phyloP scores from a whole-genome alignment of 2,797 vertebrate genomes.

The Ammospiza maritima region DNA sequence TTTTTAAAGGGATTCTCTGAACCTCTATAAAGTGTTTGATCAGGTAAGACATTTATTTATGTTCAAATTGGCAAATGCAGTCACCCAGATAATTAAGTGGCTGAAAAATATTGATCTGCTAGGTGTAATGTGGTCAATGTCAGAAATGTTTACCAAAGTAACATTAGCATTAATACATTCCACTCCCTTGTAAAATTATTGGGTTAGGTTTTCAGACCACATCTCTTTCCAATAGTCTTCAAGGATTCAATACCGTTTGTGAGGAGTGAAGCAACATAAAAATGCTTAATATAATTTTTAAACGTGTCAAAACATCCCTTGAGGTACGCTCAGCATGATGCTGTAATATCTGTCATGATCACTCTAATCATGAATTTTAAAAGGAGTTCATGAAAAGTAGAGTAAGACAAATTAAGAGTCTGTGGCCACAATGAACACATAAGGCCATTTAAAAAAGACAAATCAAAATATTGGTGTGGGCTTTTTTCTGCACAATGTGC shows the following conservation, averaged over 20 bases:
- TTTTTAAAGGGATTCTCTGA: not conserved
- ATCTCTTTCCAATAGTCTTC: not conserved
- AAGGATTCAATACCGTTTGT: not conserved
- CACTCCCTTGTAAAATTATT: not conserved
- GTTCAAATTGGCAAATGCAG: slow-evolving; percentile 28
- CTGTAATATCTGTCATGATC: not conserved
- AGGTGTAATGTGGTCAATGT: not conserved
- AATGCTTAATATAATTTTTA: not conserved
- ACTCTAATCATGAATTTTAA: not conserved
- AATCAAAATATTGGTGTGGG: not conserved
- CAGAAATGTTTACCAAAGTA: slow-evolving; percentile 15
- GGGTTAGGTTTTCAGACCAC: not conserved
- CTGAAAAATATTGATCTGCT: slow-evolving; percentile 49
- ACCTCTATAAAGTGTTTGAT: not conserved
- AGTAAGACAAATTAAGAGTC: not conserved
- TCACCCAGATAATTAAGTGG: slow-evolving; percentile 48
- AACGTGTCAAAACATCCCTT: not conserved
- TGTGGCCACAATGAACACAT: not conserved
- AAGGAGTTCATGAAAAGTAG: not conserved
- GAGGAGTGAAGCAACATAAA: not conserved
- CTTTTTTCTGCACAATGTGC: not conserved
- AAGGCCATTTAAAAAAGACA: not conserved
- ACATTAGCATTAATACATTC: not conserved
- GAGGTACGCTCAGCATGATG: not conserved
- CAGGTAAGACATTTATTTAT: slow-evolving; percentile 5